phyloP scores from a whole-genome alignment of 1,140 invertebrate species.

The Cecropterus lyciades region DNA sequence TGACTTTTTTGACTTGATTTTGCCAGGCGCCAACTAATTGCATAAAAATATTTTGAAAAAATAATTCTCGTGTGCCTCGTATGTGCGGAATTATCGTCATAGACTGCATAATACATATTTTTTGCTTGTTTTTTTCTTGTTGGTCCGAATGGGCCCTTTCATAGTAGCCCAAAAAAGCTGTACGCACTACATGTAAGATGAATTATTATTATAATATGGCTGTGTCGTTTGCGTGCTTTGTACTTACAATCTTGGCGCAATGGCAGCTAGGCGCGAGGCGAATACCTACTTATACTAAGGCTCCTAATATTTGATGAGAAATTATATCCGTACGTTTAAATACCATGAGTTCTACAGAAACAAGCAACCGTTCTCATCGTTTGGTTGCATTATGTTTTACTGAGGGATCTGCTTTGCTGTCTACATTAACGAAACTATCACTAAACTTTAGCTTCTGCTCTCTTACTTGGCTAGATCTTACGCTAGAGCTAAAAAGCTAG shows the following conservation, averaged over 20 bases:
- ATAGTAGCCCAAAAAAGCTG: too few relatives aligned
- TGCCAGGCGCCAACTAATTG: slow-evolving; percentile 14
- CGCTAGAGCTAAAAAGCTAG: background rate
- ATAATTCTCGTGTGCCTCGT: background rate
- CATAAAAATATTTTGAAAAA: slow-evolving; percentile 4
- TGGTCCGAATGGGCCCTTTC: too few relatives aligned
- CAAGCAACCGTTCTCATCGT: background rate
- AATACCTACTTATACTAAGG: too few relatives aligned
- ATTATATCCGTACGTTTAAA: too few relatives aligned
- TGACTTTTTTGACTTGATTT: slow-evolving; percentile 18
- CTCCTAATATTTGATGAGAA: too few relatives aligned
- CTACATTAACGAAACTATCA: background rate
- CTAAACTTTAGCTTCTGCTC: background rate
- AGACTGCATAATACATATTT: too few relatives aligned
- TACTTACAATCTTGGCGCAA: too few relatives aligned
- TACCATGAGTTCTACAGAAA: background rate
- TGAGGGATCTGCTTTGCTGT: background rate
- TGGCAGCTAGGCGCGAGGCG: too few relatives aligned
- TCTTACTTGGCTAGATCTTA: background rate
- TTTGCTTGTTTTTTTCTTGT: too few relatives aligned
- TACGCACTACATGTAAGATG: too few relatives aligned
- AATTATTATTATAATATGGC: too few relatives aligned
- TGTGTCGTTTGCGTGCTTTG: too few relatives aligned
- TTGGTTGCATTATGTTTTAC: background rate
- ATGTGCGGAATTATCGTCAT: background rate